Conservation (phyloP, 2,888 invertebrate species). For the Drosophila algonquin region DNA sequence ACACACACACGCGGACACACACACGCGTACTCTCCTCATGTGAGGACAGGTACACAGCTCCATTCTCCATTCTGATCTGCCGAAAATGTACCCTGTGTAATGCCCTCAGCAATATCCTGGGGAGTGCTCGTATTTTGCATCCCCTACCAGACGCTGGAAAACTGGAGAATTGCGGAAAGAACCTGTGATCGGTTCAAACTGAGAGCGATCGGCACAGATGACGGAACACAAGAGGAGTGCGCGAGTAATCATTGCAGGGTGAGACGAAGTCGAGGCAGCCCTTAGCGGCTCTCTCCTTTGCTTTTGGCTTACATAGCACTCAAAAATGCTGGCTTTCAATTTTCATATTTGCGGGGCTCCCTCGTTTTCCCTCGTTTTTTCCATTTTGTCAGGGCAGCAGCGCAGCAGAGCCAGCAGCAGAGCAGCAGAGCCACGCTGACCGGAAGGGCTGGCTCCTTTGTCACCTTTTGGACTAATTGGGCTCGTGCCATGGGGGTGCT, state of each 20-base stretch:
- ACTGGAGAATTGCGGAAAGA: too few relatives aligned
- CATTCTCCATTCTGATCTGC: too few relatives aligned
- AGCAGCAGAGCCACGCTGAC: neutral
- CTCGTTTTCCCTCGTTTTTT: neutral
- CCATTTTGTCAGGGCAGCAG: too few relatives aligned
- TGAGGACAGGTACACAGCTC: too few relatives aligned
- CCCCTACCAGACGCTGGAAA: too few relatives aligned
- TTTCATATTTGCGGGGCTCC: conserved; percentile 35
- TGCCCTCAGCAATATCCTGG: neutral
- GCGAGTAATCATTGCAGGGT: neutral
- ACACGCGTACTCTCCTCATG: neutral
- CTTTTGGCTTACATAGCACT: neutral
- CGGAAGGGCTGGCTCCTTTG: conserved; percentile 25
- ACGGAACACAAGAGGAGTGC: too few relatives aligned
- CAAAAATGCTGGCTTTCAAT: conserved; percentile 22
- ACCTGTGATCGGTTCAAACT: too few relatives aligned
- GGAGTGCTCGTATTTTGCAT: too few relatives aligned
- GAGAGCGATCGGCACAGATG: too few relatives aligned
- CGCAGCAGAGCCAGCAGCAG: too few relatives aligned
- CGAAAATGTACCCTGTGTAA: neutral
- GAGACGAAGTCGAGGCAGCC: neutral
- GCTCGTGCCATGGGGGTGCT: conserved; percentile 15
- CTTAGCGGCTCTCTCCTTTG: neutral
- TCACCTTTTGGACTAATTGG: conserved; percentile 51
- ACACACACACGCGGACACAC: conserved; percentile 13